Conservation (phyloP, 2,113 vertebrate species). For the Tragelaphus strepsiceros region DNA sequence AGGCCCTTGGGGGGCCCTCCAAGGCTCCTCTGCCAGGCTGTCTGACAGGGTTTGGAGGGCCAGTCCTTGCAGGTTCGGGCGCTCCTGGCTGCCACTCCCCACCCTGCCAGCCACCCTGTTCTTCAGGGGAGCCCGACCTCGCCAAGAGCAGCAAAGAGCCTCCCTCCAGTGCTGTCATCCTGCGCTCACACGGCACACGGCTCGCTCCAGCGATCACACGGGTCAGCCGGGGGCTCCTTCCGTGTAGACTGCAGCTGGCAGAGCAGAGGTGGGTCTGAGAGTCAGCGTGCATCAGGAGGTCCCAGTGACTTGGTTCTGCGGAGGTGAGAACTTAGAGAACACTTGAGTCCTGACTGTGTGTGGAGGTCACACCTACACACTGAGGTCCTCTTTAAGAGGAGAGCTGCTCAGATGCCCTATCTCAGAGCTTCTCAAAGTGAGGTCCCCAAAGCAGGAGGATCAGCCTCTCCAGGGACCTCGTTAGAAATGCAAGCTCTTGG, state of each 20-base stretch:
- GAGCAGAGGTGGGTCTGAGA: background rate
- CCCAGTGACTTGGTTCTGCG: accelerated
- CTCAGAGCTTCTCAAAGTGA: background rate
- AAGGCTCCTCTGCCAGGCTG: background rate
- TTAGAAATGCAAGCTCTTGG: background rate
- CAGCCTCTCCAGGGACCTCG: background rate
- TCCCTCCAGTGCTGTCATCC: background rate
- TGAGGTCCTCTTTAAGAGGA: background rate
- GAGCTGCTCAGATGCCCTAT: background rate
- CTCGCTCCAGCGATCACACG: accelerated
- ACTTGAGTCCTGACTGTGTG: accelerated
- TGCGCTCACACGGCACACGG: accelerated
- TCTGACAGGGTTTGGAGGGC: background rate
- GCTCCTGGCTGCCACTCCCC: accelerated
- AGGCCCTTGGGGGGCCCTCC: accelerated
- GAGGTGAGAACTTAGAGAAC: background rate
- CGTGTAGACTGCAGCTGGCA: background rate
- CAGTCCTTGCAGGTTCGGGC: background rate
- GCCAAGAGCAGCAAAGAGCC: background rate
- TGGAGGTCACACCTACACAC: background rate
- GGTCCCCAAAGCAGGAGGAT: background rate
- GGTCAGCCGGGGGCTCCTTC: background rate
- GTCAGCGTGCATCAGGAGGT: background rate
- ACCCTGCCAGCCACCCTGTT: background rate
- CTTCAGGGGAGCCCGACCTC: background rate